Base-by-base conservation (phyloP, 2,113 vertebrate genomes). In the Chloebia gouldiae region DNA sequence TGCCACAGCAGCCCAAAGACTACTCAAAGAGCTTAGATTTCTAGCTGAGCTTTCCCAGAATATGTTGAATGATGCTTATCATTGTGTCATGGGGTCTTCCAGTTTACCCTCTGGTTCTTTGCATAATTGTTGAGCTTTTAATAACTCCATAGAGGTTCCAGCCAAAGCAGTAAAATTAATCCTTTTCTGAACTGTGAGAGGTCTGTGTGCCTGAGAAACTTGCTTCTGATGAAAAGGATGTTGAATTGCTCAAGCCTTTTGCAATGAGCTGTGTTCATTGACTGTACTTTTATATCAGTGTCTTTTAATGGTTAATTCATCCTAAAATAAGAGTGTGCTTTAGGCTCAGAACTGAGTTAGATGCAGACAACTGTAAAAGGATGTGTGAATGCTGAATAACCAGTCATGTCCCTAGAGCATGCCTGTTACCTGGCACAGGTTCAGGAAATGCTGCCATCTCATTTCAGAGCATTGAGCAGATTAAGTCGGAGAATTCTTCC, bases 391-490 rank as follows among this genome's bases (percentile, higher is more conserved):
- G 79, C 78, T 82, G 37, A 81, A 88, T 90, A 92, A 85, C 92
- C 79, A 61, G 49, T 33, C 33, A 0, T 20, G 39, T 83, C 50
- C 60, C 63, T 27, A 3, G 81, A 86, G 57, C 30, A 2, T 7
- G 25, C 66, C 9, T 83, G 80, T 93, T 86, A 93, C 82, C 80
- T 95, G 94, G 96, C 86, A 42, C 19, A 13, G 9, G 1, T 18
- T 71, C 80, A 78, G 72, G 76, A 90, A 37, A 75, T 88, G 71
- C 86, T 96, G 82, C 88, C 47, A 33, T 72, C 84, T 91, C 71
- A 77, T 21, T 88, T 94, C 88, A 90, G 22, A 81, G 81, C 68
- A 56, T 37, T 85, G 81, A 83, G 88, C 79, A 81, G 94, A 93
- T 90, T 70, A 96, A 69, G 59, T 86, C 83, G 0, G 6, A 93